These are phyloP conservation scores for Poeciliopsis paucimaculata DNA, from an alignment of 2,797 vertebrate genomes.

Conservation along the genomic window DNA sequence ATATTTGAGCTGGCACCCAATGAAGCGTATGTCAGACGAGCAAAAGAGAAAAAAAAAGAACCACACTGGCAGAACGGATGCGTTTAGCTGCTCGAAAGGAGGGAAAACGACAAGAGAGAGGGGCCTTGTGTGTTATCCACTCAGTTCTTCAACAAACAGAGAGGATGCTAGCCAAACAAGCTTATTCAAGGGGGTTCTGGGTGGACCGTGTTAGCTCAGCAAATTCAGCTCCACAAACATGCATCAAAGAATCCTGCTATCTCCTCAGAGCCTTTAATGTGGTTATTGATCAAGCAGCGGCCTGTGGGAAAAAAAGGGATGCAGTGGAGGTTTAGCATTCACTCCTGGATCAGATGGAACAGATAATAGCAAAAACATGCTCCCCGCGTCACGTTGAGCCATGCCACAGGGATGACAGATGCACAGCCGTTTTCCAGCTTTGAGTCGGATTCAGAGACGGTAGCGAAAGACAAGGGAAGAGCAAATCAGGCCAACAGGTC, in stretches of 20 bases:
- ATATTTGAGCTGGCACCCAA: slow-evolving; percentile 88
- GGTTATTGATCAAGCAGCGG: slow-evolving; percentile 85
- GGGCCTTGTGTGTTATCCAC: slow-evolving; percentile 81
- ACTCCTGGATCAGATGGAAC: slow-evolving; percentile 61
- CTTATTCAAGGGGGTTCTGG: slow-evolving; percentile 83
- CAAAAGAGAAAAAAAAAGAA: slow-evolving; percentile 50
- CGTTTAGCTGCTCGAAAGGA: slow-evolving; percentile 64
- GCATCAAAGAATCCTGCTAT: slow-evolving; percentile 89
- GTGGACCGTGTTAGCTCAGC: slow-evolving; percentile 86
- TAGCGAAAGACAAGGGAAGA: slow-evolving; percentile 58
- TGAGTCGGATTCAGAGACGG: slow-evolving; percentile 48
- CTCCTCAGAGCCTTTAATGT: slow-evolving; percentile 87
- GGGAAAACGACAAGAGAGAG: slow-evolving; percentile 71
- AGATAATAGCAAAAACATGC: slow-evolving; percentile 74
- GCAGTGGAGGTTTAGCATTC: slow-evolving; percentile 70
- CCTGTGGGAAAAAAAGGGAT: slow-evolving; percentile 67
- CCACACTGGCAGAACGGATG: slow-evolving; percentile 55
- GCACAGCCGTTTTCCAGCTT: slow-evolving; percentile 53
- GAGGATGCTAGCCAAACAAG: slow-evolving; percentile 91
- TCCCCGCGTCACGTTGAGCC: slow-evolving; percentile 55
- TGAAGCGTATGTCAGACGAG: slow-evolving; percentile 75
- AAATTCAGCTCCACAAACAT: slow-evolving; percentile 89
- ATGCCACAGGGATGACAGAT: slow-evolving; percentile 69
- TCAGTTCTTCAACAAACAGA: slow-evolving; percentile 91
- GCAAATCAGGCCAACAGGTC: slow-evolving; percentile 60